Base-by-base conservation (phyloP, 2,888 invertebrate genomes). In the Eupithecia subfuscata region DNA sequence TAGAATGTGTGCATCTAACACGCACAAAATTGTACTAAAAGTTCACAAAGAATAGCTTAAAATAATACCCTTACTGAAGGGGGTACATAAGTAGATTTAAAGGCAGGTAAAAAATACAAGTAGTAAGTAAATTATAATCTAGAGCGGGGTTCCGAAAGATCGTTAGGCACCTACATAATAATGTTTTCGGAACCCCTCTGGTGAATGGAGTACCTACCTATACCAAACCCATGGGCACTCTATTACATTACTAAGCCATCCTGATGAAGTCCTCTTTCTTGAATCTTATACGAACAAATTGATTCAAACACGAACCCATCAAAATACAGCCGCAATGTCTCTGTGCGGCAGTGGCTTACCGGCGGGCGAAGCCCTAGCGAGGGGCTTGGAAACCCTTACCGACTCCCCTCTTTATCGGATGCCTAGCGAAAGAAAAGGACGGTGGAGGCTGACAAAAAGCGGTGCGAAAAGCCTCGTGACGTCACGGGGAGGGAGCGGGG, bases 401-500 rank as follows among this genome's bases (percentile, higher is more conserved):
- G 34, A 48, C 75, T 63, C 18, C 75, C 80, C 67, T 89, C 88
- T 82, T 84, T 75, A 77, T 87, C 82, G 30, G 70, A 63, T 71
- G 6, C 56, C 18, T 16, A 18, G 34, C 2, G 74, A 70, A 65
- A 56, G 84, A 87, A 74, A 83, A 82, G 82, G 88, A 87, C 72
- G 79, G 77, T 34, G 70, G 78, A 75, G 69, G 77, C 79, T 78
- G 79, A 82, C 79, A 82, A 80, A 80, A 81, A 79, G 82, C 83
- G 84, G 80, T 82, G 84, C 84, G 84, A 84, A 86, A 86, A 86
- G 89, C 87, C 89, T 88, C 83, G 85, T 92, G 92, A 92, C 92
- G 93, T 93, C 93, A 92, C 90, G 87, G 87, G 86, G 87, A 80
- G 83, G 78, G 87, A 83, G 86, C 85, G 87, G 83, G 86, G 86